Base-by-base conservation (phyloP, 23 tunicate genomes). In the Trididemnum clinides region DNA sequence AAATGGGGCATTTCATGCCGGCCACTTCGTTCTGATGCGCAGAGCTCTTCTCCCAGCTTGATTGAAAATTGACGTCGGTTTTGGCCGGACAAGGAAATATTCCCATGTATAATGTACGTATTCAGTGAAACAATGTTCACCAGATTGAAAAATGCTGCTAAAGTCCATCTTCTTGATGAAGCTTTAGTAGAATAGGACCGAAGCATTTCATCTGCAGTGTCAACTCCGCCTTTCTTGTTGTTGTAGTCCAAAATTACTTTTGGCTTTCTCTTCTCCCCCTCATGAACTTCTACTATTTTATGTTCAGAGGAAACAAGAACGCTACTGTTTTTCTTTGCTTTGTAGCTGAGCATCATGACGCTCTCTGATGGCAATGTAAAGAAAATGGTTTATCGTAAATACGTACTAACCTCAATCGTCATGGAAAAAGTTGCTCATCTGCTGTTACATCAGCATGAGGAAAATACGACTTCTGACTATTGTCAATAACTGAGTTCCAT, bases 41-140 rank as follows among this genome's bases (percentile, higher is more conserved):
- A 23, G 28, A 73, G 25, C 33, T 28, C 25, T 37, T 73, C 33
- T 28, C 33, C 80, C 28, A 23, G 33, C 25, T 28, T 37, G 4
- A 28, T 36, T 73, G 3, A 73, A 73, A 73, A 73, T 19, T 73
- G 29, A 73, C 80, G 57, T 37, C 54, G 57, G 80, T 73, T 73
- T 73, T 73, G 80, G 80, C 57, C 57, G 38, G 25, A 37, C 80
- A 73, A 73, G 80, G 80, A 36, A 73, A 73, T 37, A 73, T 73
- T 22, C 80, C 38, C 38, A 38, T 57, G 38, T 73, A 73, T 73
- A 19, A 36, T 38, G n/a, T n/a, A n/a, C n/a, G n/a, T n/a, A n/a
- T n/a, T n/a, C n/a, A n/a, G n/a, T n/a, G n/a, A n/a, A n/a, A n/a
- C n/a, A n/a, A n/a, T n/a, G n/a, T n/a, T 44, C 54, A 44, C 10